Conservation (phyloP, 2,113 vertebrate genomes). For the Atherinomorus stipes region DNA sequence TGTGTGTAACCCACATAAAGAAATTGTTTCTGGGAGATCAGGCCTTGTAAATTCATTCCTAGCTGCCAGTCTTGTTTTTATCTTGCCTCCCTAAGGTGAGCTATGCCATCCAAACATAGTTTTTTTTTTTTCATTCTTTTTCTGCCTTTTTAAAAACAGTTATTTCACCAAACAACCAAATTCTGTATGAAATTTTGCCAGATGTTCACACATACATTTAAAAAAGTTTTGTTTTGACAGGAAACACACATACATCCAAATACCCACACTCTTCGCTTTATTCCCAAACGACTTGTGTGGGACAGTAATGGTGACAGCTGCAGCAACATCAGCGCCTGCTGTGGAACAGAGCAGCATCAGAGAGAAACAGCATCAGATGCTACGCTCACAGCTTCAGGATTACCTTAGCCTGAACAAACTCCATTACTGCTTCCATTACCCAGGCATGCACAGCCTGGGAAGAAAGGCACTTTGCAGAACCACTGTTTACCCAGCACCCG, state of each 20-base stretch:
- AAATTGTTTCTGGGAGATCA: slow-evolving; percentile 80
- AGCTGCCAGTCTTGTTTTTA: slow-evolving; percentile 70
- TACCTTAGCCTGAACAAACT: slow-evolving; percentile 78
- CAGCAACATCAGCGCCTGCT: slow-evolving; percentile 60
- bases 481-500: slow-evolving; percentile 70
- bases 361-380: slow-evolving; percentile 63
- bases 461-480: slow-evolving; percentile 72
- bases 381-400: slow-evolving; percentile 62
- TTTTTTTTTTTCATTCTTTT: slow-evolving; percentile 56
- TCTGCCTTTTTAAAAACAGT: background rate
- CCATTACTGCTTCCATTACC: slow-evolving; percentile 77
- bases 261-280: slow-evolving; percentile 22
- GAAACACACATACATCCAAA: slow-evolving; percentile 26
- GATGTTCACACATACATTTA: slow-evolving; percentile 7
- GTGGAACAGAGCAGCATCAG: slow-evolving; percentile 58
- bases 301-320: slow-evolving; percentile 60
- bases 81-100: slow-evolving; percentile 75
- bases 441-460: slow-evolving; percentile 64
- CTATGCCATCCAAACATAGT: slow-evolving; percentile 70
- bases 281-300: slow-evolving; percentile 58
- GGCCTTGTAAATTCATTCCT: slow-evolving; percentile 75
- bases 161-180: slow-evolving; percentile 21
- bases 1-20: slow-evolving; percentile 80
- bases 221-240: background rate
- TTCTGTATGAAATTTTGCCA: slow-evolving; percentile 16